phyloP scores from a whole-genome alignment of 1,140 invertebrate species.

The Stegodyphus dumicola region DNA sequence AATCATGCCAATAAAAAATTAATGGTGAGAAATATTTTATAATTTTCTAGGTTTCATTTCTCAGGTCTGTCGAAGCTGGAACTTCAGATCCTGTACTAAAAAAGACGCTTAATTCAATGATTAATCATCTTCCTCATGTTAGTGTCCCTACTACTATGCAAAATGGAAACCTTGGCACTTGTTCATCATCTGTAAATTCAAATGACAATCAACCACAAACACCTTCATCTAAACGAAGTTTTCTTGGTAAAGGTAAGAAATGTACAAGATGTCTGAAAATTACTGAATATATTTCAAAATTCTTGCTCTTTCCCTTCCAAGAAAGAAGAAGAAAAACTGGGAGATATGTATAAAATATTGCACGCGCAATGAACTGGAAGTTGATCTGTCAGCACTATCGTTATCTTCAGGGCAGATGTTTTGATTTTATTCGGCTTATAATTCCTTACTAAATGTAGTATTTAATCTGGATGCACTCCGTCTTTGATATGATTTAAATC shows the following conservation, averaged over 20 bases:
- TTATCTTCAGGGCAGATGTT: no score
- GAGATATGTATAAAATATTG: no score
- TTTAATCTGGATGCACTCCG: no score
- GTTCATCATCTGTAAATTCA: not conserved
- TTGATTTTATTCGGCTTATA: no score
- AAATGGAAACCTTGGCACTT: constrained; percentile 18
- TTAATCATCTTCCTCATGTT: constrained; percentile 64
- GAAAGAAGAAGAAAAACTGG: no score
- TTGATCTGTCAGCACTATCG: no score
- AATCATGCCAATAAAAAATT: no score
- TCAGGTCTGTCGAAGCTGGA: constrained; percentile 68
- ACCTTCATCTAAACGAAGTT: constrained; percentile 38
- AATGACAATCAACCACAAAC: constrained; percentile 59
- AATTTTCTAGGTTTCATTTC: constrained; percentile 64
- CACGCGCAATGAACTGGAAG: no score
- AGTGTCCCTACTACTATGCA: constrained; percentile 11
- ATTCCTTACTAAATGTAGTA: no score
- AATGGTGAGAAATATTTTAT: not conserved
- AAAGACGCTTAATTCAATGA: constrained; percentile 67
- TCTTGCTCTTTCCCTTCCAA: no score
- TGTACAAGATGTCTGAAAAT: not conserved
- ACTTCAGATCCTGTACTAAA: constrained; percentile 65
- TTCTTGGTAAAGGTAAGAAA: constrained; percentile 58
- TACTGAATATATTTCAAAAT: no score
- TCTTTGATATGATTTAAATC: no score